A percentile compares a stretch with the other conserved stretches of the same genome.
These are phyloP conservation scores for Parnassius mnemosyne DNA, from an alignment of 2,888 invertebrate genomes.

Conservation along the genomic window DNA sequence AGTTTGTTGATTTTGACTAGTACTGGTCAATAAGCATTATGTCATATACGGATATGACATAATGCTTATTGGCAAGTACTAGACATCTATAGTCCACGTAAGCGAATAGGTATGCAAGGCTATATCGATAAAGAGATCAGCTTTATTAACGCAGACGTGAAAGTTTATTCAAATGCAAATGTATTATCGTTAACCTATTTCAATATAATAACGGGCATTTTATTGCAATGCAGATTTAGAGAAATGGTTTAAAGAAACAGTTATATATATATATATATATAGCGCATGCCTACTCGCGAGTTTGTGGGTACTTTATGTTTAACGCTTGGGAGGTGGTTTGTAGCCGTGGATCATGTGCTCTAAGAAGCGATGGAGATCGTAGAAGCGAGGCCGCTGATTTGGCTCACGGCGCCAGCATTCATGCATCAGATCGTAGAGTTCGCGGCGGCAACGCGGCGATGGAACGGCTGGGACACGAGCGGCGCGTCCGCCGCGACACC, in stretches of 20 bases:
- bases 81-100: not conserved
- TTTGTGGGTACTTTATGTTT: too few species aligned
- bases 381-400: constrained; percentile 90
- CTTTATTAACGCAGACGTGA: not conserved
- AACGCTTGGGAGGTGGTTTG: constrained; percentile 70
- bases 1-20: constrained; percentile 19
- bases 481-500: constrained; percentile 75
- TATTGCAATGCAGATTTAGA: too few species aligned
- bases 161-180: too few species aligned
- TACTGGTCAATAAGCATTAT: constrained; percentile 4
- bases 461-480: constrained; percentile 78
- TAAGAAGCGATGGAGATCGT: constrained; percentile 93
- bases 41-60: not conserved
- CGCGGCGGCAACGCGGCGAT: constrained; percentile 89
- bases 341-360: constrained; percentile 87
- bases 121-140: not conserved
- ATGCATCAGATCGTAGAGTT: constrained; percentile 94
- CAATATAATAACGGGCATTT: too few species aligned
- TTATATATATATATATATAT: too few species aligned
- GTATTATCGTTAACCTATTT: too few species aligned
- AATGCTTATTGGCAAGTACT: too few species aligned
- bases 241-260: too few species aligned
- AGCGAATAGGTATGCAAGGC: not conserved
- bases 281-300: too few species aligned
- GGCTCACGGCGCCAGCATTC: constrained; percentile 95